Evolutionary conservation across 2,888 invertebrate species (phyloP), one percentile per base, ranked within the genome.

Genomic region (Dryococelus australis): DNA sequence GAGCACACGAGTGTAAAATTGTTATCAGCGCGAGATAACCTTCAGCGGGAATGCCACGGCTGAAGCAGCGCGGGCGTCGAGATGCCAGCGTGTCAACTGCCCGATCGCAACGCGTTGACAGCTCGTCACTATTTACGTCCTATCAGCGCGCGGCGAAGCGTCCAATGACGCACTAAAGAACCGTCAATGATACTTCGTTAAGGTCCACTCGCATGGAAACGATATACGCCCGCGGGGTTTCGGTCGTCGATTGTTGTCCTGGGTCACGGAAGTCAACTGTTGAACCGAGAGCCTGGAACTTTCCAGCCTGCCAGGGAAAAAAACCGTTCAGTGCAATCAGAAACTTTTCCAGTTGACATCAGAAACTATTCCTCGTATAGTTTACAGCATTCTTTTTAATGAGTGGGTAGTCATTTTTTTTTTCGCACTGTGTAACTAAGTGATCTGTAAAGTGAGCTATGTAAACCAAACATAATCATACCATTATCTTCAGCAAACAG

Each of bases 141-240:
- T 24, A 65, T 65, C 65, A 65, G 65, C n/a, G 65, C 10, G 65
- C n/a, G 65, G 65, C 24, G 65, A 24, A 24, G 24, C 65, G n/a
- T 20, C 65, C 65, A 24, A 65, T 65, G 65, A 65, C 65, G 65
- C 65, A 65, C 65, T 65, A 8, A 65, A 65, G 65, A n/a, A 24
- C 65, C 65, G 65, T n/a, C 65, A 65, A 65, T 65, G n/a, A 65
- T n/a, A 65, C 65, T 10, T 65, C 65, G n/a, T 65, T 65, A 65
- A 8, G 65, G 20, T 51, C 51, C 51, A 51, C 65, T 65, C 3
- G n/a, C 65, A 20, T 65, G 65, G n/a, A 65, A 20, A 24, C 65
- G 20, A n/a, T 16, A 65, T 24, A 65, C 65, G 65, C 65, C 6
- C n/a, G n/a, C 65, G n/a, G n/a, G 51, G 51, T 51, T 51, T 51